These are phyloP conservation scores for Lophotriccus pileatus DNA, from an alignment of 2,797 vertebrate species.

Conservation along the genomic window DNA sequence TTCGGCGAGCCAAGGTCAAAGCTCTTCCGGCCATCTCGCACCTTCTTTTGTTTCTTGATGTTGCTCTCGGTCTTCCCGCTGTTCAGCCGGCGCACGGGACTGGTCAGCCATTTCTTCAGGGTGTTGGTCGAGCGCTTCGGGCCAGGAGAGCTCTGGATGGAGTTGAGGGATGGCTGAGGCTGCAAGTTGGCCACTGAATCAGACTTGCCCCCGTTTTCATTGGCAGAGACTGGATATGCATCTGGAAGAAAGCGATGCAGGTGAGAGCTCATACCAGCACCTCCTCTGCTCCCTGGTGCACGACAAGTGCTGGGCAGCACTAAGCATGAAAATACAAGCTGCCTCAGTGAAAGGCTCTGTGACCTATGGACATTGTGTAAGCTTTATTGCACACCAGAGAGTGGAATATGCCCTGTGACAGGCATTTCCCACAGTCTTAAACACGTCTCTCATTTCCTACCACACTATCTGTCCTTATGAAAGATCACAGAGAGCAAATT, in stretches of 20 bases:
- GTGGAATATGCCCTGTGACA: neutral
- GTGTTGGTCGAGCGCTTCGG: slow-evolving; percentile 93
- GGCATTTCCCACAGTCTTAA: neutral
- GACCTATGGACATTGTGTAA: neutral
- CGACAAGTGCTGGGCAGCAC: neutral
- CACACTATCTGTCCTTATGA: neutral
- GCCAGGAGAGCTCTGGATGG: slow-evolving; percentile 89
- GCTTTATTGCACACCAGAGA: neutral
- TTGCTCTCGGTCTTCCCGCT: slow-evolving; percentile 89
- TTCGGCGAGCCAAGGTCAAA: slow-evolving; percentile 85
- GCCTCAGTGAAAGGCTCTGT: neutral
- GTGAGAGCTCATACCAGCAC: neutral
- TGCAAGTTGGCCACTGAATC: slow-evolving; percentile 93
- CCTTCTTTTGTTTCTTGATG: slow-evolving; percentile 91
- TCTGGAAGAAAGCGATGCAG: slow-evolving; percentile 75
- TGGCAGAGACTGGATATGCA: slow-evolving; percentile 80
- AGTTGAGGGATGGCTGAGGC: slow-evolving; percentile 89
- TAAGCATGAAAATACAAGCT: neutral
- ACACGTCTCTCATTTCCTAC: neutral
- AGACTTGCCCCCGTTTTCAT: slow-evolving; percentile 87
- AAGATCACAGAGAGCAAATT: neutral
- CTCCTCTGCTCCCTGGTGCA: neutral
- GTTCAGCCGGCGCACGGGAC: slow-evolving; percentile 89
- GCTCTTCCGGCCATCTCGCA: slow-evolving; percentile 86
- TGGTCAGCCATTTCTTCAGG: slow-evolving; percentile 94